Base-by-base conservation (phyloP, 1,140 invertebrate genomes). In the Dendrolimus punctatus region DNA sequence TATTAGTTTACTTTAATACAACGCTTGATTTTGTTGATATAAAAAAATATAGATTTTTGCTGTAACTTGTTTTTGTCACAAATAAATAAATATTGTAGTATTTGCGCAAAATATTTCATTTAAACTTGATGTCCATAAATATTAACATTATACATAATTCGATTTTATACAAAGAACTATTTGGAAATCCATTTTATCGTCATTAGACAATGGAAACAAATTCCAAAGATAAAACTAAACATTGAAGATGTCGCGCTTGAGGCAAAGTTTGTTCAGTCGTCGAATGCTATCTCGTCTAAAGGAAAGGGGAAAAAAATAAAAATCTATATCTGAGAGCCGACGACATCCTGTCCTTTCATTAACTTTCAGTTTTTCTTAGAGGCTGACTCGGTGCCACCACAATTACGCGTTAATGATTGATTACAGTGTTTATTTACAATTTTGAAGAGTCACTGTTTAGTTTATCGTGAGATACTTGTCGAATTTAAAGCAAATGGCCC, bases 401-500 rank as follows among this genome's bases (percentile, higher is more conserved):
- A 66, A 79, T 80, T 74, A 78, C 55, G 61, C 73, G 60, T 68
- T 70, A 67, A 81, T 76, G 73, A 81, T 81, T 75, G 79, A 81
- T 77, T 76, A 77, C 60, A 51, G 55, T 76, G 76, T 80, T 81
- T 76, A 82, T 71, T 71, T 66, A 73, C 62, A 57, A 70, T 76
- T 68, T 52, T 70, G 69, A 68, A 44, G 52, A 63, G 64, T 76
- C 73, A 77, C 64, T 68, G 70, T 75, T 73, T 68, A 65, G n/a
- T 59, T 62, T 53, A 54, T 51, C 56, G 53, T 60, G 61, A 56
- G 55, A 61, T 47, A 57, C 5, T 45, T 45, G 5, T 45, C 23
- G 43, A 45, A 6, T 10, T 42, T 23, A 23, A 23, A 23, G 2
- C 41, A 42, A n/a, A 42, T 7, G 41, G 41, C 23, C 23, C 23